Conservation (phyloP, 2,888 invertebrate species). For the Archaeoteleia sp. region DNA sequence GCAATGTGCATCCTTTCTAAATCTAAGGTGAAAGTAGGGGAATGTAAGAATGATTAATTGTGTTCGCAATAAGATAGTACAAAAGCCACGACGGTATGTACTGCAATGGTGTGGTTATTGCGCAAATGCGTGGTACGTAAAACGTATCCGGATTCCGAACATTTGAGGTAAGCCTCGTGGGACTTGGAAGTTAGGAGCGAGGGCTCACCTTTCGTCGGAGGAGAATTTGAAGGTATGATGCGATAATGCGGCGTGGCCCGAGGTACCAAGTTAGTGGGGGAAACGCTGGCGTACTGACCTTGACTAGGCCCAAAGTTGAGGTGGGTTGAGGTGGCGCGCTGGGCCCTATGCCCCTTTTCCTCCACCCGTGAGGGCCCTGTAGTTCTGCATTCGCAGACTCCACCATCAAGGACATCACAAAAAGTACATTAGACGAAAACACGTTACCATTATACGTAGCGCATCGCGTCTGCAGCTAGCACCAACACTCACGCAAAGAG, state of each 20-base stretch:
- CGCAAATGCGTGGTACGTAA: conserved; percentile 29
- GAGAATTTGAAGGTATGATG: conserved; percentile 63
- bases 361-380: conserved; percentile 63
- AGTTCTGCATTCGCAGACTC: conserved; percentile 75
- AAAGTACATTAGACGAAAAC: conserved; percentile 75
- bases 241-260: conserved; percentile 64
- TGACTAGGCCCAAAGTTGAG: conserved; percentile 73
- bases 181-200: conserved; percentile 34
- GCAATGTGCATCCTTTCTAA: no score
- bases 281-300: conserved; percentile 69
- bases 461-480: conserved; percentile 54
- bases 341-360: conserved; percentile 59
- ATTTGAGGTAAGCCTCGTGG: conserved; percentile 45
- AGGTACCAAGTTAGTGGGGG: conserved; percentile 13
- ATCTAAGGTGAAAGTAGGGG: conserved; percentile 13
- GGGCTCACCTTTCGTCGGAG: conserved; percentile 56
- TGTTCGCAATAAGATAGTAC: no score
- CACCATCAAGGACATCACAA: conserved; percentile 75
- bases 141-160: conserved; percentile 43
- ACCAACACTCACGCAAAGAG: conserved; percentile 39
- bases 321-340: conserved; percentile 69
- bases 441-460: conserved; percentile 72
- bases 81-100: conserved; percentile 24
- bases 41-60: conserved; percentile 50
- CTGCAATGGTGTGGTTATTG: conserved; percentile 26